Conservation (phyloP, 2,113 vertebrate genomes). For the Isichthys henryi region DNA sequence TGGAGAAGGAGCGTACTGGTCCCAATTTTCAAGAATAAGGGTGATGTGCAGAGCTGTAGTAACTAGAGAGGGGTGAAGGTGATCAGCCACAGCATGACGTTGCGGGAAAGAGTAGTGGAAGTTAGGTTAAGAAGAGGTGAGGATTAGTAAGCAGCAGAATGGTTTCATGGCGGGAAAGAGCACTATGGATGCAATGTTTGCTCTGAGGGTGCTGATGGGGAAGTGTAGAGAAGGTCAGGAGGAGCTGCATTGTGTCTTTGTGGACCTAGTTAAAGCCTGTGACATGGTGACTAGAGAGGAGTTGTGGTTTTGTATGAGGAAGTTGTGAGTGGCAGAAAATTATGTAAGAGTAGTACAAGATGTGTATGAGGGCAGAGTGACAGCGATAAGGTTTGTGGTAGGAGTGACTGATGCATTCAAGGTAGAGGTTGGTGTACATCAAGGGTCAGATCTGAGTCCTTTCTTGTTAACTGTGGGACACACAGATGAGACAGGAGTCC, state of each 20-base stretch:
- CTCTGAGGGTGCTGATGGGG: not conserved
- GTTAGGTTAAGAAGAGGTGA: too few species aligned
- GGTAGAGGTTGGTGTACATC: not conserved
- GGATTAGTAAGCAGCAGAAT: too few species aligned
- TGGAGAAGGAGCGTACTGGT: too few species aligned
- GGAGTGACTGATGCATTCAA: not conserved
- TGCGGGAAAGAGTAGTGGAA: too few species aligned
- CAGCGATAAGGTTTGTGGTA: not conserved
- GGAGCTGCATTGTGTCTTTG: not conserved
- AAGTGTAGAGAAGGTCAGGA: not conserved
- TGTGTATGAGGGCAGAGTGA: not conserved
- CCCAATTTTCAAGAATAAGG: too few species aligned
- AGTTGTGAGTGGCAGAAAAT: not conserved
- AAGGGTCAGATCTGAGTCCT: not conserved
- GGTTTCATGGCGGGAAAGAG: not conserved
- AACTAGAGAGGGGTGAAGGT: too few species aligned
- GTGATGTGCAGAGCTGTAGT: too few species aligned
- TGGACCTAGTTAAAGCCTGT: not conserved
- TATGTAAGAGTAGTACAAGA: not conserved
- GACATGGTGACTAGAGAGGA: not conserved
- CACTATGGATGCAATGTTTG: not conserved
- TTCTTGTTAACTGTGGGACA: too few species aligned
- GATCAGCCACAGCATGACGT: too few species aligned
- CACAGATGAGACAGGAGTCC: too few species aligned
- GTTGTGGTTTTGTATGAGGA: not conserved